Percentiles rank a stretch among this genome's conserved stretches.
phyloP scores from a whole-genome alignment of 2,797 vertebrate species.

The Cossypha heuglini region DNA sequence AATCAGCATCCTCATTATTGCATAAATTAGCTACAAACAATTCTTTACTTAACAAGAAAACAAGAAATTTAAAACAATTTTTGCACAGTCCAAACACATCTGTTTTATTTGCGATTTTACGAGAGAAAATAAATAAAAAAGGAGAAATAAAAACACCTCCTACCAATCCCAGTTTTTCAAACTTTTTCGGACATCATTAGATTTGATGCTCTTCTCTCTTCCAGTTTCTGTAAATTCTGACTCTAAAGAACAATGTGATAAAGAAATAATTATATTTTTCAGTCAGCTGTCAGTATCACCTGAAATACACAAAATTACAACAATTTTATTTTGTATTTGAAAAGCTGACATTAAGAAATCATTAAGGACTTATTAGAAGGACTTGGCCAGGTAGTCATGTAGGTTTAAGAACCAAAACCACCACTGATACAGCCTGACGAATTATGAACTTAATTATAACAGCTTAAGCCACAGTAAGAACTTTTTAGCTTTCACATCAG shows the following conservation, averaged over 20 bases:
- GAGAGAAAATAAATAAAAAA: not conserved
- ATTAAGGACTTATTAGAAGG: not conserved
- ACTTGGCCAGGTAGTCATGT: not conserved
- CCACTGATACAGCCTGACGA: not conserved
- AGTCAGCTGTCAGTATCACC: slow-evolving; percentile 19
- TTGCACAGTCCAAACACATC: not conserved
- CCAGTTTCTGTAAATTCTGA: slow-evolving; percentile 44
- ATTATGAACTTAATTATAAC: not conserved
- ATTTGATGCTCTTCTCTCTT: slow-evolving; percentile 55
- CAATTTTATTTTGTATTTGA: not conserved
- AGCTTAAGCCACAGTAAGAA: not conserved
- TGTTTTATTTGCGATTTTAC: not conserved
- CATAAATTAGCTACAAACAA: not conserved
- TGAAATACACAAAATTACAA: not conserved
- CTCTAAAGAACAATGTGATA: slow-evolving; percentile 29
- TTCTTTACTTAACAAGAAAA: not conserved
- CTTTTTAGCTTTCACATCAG: not conserved
- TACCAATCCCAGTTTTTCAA: slow-evolving; percentile 71
- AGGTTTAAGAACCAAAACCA: not conserved
- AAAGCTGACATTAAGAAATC: not conserved
- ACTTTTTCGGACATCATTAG: slow-evolving; percentile 67
- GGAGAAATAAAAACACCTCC: not conserved
- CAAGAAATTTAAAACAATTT: not conserved
- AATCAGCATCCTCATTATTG: not conserved
- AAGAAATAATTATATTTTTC: slow-evolving; percentile 56